A percentile compares a stretch with the other conserved stretches of the same genome.
phyloP scores from a whole-genome alignment of 2,113 vertebrate species.

The Amblyopsis rosae region DNA sequence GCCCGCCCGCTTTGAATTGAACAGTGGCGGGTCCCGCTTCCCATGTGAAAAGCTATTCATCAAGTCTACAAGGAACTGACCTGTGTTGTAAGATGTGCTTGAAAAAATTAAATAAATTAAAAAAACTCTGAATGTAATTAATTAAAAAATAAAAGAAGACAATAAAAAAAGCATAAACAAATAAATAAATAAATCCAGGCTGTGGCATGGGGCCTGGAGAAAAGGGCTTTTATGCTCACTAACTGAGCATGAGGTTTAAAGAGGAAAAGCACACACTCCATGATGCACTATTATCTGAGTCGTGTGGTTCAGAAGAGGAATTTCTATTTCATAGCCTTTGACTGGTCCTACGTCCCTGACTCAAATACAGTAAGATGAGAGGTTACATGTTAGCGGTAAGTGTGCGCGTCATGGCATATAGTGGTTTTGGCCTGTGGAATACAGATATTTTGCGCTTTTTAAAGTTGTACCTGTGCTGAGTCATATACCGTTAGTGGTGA shows the following conservation, averaged over 20 bases:
- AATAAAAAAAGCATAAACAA: neutral
- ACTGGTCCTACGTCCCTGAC: conserved; percentile 40
- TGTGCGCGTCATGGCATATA: conserved; percentile 19
- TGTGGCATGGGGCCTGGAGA: neutral
- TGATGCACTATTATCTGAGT: conserved; percentile 55
- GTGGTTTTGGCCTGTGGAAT: neutral
- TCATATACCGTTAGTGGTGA: neutral
- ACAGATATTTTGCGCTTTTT: conserved; percentile 27
- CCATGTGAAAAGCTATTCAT: too few species aligned
- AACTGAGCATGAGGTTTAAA: conserved; percentile 28
- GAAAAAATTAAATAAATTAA: too few species aligned
- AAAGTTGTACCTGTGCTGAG: conserved; percentile 31
- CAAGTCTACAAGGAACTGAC: too few species aligned
- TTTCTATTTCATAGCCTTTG: conserved; percentile 61
- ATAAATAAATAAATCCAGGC: too few species aligned
- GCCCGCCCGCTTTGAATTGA: too few species aligned
- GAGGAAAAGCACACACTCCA: conserved; percentile 59
- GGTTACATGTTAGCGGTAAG: conserved; percentile 37
- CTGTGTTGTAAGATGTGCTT: too few species aligned
- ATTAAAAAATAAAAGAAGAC: too few species aligned
- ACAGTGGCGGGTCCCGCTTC: too few species aligned
- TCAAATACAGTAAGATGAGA: conserved; percentile 51
- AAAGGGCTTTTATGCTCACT: neutral
- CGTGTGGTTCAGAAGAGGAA: conserved; percentile 60
- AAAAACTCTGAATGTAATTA: too few species aligned